phyloP scores from a whole-genome alignment of 2,113 vertebrate genomes.

The Shinisaurus crocodilurus region DNA sequence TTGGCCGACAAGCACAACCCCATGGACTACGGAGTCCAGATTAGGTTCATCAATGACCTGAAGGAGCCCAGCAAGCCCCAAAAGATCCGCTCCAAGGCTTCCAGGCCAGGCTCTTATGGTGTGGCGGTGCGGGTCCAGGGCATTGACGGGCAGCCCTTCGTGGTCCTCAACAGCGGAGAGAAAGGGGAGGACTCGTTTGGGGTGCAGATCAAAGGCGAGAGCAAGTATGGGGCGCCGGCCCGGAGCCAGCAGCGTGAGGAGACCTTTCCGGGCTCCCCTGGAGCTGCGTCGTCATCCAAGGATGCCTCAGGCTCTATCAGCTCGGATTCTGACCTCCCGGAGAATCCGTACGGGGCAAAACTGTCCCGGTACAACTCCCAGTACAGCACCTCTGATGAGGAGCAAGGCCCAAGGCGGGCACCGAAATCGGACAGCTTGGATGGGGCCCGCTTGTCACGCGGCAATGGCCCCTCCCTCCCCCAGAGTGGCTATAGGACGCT shows the following conservation, averaged over 20 bases:
- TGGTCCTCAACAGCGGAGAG: slow-evolving; percentile 91
- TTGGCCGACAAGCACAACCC: slow-evolving; percentile 80
- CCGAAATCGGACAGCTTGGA: not conserved
- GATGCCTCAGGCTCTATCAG: slow-evolving; percentile 29
- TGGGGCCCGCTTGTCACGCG: slow-evolving; percentile 19
- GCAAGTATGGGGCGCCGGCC: slow-evolving; percentile 6
- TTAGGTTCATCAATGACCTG: slow-evolving; percentile 91
- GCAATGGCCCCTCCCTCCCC: not conserved
- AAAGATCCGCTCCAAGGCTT: slow-evolving; percentile 54
- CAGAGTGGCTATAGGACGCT: not conserved
- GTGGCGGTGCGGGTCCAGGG: slow-evolving; percentile 94
- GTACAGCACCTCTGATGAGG: slow-evolving; percentile 72
- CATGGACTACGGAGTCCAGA: slow-evolving; percentile 91
- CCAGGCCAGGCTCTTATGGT: slow-evolving; percentile 83
- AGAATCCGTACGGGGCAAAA: slow-evolving; percentile 61
- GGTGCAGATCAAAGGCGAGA: slow-evolving; percentile 79
- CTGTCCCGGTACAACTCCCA: not conserved
- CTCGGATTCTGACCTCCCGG: slow-evolving; percentile 69
- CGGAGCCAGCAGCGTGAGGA: not conserved
- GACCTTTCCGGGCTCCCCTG: not conserved
- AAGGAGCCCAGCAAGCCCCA: slow-evolving; percentile 62
- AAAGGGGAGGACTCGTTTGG: slow-evolving; percentile 93
- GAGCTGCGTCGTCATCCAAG: slow-evolving; percentile 21
- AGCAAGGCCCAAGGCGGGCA: slow-evolving; percentile 65
- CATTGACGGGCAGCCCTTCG: slow-evolving; percentile 93